Conservation (phyloP, 2,888 invertebrate genomes). For the Cerastis leucographa region DNA sequence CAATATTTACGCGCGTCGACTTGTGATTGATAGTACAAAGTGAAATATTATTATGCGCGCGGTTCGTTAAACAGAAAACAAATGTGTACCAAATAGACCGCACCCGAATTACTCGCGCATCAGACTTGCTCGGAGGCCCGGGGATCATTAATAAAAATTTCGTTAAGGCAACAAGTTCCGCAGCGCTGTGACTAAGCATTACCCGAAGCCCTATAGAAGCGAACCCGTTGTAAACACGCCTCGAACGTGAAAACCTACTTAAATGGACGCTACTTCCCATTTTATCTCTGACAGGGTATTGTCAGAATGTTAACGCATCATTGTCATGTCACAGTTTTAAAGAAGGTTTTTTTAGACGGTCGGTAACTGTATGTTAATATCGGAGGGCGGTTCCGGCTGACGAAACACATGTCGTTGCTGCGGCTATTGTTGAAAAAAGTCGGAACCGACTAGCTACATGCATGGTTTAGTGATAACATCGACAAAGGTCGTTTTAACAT, state of each 20-base stretch:
- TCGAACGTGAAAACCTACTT: conserved; percentile 72
- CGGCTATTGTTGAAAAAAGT: conserved; percentile 83
- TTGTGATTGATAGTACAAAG: conserved; percentile 66
- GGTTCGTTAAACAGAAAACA: conserved; percentile 74
- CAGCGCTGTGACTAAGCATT: conserved; percentile 78
- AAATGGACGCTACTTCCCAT: conserved; percentile 81
- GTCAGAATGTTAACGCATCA: conserved; percentile 87
- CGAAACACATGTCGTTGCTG: conserved; percentile 86
- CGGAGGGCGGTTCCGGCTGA: conserved; percentile 82
- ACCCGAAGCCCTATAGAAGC: conserved; percentile 56
- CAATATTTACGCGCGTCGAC: conserved; percentile 61
- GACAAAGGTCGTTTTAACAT: conserved; percentile 68
- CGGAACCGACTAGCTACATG: conserved; percentile 77
- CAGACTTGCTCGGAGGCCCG: conserved; percentile 65
- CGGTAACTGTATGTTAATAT: conserved; percentile 87
- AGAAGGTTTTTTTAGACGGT: conserved; percentile 78
- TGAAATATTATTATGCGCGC: conserved; percentile 65
- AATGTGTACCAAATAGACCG: conserved; percentile 74
- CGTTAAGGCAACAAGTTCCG: conserved; percentile 81
- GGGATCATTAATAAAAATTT: conserved; percentile 83
- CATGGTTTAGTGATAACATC: conserved; percentile 78
- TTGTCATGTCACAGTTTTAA: conserved; percentile 87
- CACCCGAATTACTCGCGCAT: conserved; percentile 75
- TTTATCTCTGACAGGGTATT: conserved; percentile 83
- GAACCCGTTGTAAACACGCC: conserved; percentile 60